Percentiles rank a stretch among this genome's conserved stretches.
These are phyloP conservation scores for Lasioglossum pauxillum DNA, from an alignment of 2,888 invertebrate species.

Conservation along the genomic window DNA sequence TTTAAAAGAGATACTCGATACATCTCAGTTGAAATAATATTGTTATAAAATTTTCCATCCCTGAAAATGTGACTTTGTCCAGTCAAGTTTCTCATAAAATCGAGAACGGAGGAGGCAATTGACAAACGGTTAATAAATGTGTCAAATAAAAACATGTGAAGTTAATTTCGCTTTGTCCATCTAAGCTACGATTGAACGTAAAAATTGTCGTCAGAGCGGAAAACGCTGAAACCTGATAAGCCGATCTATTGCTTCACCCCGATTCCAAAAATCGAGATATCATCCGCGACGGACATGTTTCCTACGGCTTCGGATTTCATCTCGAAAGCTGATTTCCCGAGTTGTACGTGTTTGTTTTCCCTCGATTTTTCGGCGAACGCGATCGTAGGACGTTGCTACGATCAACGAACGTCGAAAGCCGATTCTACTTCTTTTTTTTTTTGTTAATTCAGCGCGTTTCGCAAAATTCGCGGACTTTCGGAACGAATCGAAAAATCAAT, in stretches of 20 bases:
- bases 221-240: neutral
- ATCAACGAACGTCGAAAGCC: neutral
- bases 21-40: neutral
- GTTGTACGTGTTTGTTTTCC: neutral
- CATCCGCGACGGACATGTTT: neutral
- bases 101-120: neutral
- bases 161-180: neutral
- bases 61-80: neutral
- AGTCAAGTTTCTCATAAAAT: neutral
- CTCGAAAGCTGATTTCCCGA: neutral
- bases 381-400: neutral
- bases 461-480: constrained; percentile 29
- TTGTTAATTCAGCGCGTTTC: neutral
- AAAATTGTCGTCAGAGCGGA: neutral
- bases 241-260: neutral
- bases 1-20: neutral
- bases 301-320: neutral
- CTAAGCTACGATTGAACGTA: neutral
- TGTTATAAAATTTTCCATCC: neutral
- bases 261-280: neutral
- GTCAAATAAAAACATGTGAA: neutral
- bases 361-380: neutral
- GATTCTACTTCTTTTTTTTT: neutral
- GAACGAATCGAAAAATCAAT: constrained; percentile 45
- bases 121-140: neutral